Conservation (phyloP, 2,113 vertebrate species). For the Crotalus viridis region DNA sequence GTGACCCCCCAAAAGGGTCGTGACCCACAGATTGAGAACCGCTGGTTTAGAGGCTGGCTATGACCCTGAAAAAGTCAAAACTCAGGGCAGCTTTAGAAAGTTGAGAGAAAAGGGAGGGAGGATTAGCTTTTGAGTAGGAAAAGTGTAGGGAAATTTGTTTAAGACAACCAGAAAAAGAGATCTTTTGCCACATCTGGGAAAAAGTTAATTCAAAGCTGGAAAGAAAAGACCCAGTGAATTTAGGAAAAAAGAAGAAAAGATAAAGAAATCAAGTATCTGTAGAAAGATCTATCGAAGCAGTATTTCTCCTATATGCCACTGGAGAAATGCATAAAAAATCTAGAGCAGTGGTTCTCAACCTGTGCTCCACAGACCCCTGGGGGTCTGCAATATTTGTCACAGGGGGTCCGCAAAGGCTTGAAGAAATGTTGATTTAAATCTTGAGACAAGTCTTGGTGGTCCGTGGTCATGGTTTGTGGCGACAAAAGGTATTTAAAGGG, state of each 20-base stretch:
- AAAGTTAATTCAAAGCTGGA: not conserved
- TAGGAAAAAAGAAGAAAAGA: not conserved
- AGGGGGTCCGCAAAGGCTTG: too few relatives aligned
- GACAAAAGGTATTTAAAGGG: not conserved
- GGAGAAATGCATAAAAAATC: not conserved
- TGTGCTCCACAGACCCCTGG: not conserved
- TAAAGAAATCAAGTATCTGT: not conserved
- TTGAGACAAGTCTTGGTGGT: not conserved
- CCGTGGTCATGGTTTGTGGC: not conserved
- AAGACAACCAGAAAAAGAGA: not conserved
- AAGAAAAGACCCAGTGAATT: not conserved
- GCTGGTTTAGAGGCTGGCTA: not conserved
- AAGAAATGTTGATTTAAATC: not conserved
- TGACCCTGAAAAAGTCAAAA: not conserved
- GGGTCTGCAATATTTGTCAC: not conserved
- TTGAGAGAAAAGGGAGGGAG: not conserved
- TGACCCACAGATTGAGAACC: too few relatives aligned
- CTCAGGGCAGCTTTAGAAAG: not conserved
- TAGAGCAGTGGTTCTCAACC: not conserved
- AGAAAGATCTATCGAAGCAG: not conserved
- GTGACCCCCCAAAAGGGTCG: too few relatives aligned
- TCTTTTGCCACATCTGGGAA: not conserved
- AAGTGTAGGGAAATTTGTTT: not conserved
- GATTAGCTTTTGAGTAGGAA: not conserved
- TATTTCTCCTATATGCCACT: not conserved